Conservation (phyloP, 2,113 vertebrate species). For the Labeo rohita region DNA sequence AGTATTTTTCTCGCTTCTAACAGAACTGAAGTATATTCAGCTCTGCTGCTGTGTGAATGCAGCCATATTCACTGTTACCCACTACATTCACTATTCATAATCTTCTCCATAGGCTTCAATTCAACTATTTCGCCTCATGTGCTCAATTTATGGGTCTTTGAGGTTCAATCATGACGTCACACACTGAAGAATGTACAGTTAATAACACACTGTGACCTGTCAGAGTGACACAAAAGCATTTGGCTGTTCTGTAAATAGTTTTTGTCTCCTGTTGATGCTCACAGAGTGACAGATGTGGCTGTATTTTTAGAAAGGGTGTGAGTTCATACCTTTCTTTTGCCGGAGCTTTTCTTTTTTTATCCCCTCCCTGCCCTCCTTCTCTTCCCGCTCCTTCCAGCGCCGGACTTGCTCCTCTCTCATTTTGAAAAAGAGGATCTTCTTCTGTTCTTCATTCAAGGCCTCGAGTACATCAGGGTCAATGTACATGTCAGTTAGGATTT, state of each 20-base stretch:
- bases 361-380: slow-evolving; percentile 65
- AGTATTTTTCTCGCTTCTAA: not conserved
- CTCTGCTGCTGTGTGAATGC: not conserved
- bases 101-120: not conserved
- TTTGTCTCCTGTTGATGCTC: not conserved
- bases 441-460: slow-evolving; percentile 80
- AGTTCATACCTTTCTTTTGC: slow-evolving; percentile 71
- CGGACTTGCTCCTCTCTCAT: slow-evolving; percentile 83
- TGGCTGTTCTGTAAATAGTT: not conserved
- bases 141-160: not conserved
- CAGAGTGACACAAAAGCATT: not conserved
- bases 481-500: slow-evolving; percentile 82
- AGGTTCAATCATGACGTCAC: not conserved
- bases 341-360: slow-evolving; percentile 17
- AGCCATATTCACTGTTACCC: not conserved
- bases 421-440: slow-evolving; percentile 78
- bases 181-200: not conserved
- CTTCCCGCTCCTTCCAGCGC: slow-evolving; percentile 76
- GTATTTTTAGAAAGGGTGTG: slow-evolving; percentile 26
- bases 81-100: not conserved
- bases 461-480: slow-evolving; percentile 80
- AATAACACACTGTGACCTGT: not conserved
- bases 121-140: not conserved
- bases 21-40: not conserved
- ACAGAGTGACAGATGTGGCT: slow-evolving; percentile 3